Percentiles rank a stretch among this genome's conserved stretches.
phyloP scores from a whole-genome alignment of 2,113 vertebrate species.

The Haemorhous mexicanus region DNA sequence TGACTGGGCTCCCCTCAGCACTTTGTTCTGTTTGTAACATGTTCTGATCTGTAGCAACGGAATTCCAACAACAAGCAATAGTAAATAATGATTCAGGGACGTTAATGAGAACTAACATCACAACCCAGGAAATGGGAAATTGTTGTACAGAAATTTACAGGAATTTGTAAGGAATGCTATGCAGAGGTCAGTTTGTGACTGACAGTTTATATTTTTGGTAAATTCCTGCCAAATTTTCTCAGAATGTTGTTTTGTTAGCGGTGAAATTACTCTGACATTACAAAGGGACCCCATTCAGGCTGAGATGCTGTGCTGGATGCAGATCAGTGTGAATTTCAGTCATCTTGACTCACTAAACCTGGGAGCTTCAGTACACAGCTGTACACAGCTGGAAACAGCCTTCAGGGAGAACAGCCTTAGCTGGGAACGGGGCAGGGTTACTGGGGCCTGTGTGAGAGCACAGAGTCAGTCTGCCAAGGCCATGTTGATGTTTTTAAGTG shows the following conservation, averaged over 20 bases:
- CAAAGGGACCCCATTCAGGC: background rate
- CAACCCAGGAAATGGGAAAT: background rate
- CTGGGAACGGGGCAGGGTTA: background rate
- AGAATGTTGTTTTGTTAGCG: background rate
- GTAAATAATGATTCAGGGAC: background rate
- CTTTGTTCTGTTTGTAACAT: background rate
- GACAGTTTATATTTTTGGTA: background rate
- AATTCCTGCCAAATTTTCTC: background rate
- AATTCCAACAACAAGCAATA: background rate
- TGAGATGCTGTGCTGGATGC: background rate
- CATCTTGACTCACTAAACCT: background rate
- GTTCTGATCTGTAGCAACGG: background rate
- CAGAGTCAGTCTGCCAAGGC: background rate
- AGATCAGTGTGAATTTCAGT: background rate
- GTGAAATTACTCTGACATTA: background rate
- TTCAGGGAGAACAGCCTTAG: background rate
- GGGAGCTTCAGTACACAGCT: background rate
- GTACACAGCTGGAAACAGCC: background rate
- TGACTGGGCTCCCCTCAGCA: background rate
- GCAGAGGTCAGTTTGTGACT: background rate
- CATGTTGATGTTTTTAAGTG: background rate
- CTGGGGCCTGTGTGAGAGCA: accelerated
- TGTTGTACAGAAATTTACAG: background rate
- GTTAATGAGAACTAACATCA: background rate
- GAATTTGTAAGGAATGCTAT: background rate